These are phyloP conservation scores for Myocastor coypus DNA, from an alignment of 2,113 vertebrate species.

Conservation along the genomic window DNA sequence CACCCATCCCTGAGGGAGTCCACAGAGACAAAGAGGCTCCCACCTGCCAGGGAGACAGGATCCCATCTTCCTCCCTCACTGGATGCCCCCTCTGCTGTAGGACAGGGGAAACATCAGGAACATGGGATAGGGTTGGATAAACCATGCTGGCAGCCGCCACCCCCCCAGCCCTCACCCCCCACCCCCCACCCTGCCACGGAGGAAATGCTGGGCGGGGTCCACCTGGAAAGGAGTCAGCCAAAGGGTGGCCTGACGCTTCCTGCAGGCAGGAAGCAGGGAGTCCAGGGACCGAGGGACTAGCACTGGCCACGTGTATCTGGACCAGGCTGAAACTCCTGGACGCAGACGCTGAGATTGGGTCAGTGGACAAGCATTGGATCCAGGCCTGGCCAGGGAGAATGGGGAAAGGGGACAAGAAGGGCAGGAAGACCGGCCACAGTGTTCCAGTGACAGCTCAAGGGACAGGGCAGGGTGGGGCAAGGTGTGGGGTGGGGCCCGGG, in stretches of 20 bases:
- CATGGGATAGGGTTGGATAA: accelerated
- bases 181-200: too few species aligned
- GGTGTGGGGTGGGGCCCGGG: not conserved
- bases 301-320: not conserved
- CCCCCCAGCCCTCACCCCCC: too few species aligned
- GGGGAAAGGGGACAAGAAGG: not conserved
- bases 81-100: not conserved
- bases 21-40: not conserved
- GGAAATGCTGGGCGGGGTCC: not conserved
- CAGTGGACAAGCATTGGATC: too few species aligned
- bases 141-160: not conserved
- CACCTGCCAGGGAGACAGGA: too few species aligned
- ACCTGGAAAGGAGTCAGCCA: not conserved
- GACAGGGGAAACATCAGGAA: not conserved
- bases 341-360: not conserved
- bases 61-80: accelerated
- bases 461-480: not conserved
- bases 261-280: not conserved
- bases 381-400: too few species aligned
- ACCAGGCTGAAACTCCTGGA: not conserved
- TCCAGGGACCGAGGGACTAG: too few species aligned
- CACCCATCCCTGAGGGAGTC: not conserved
- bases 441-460: not conserved
- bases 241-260: not conserved
- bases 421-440: not conserved